Evolutionary conservation across 2,113 vertebrate genomes (phyloP).

Genomic region (Crotalus viridis): DNA sequence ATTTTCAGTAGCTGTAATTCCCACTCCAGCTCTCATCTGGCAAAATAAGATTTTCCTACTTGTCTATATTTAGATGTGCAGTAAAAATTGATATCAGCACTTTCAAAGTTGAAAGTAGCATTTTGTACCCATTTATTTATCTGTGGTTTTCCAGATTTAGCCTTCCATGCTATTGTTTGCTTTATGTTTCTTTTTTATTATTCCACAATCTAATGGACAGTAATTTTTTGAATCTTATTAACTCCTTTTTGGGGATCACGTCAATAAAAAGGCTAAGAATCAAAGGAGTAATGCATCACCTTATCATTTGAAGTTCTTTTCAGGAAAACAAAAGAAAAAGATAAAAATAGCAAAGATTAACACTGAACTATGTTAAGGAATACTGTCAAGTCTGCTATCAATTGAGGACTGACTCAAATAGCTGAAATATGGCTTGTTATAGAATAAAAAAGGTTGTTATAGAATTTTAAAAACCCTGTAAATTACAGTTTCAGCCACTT

Average conservation of each 20-base stretch:
- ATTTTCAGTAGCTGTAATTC: constrained; percentile 9
- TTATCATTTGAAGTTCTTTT: constrained; percentile 60
- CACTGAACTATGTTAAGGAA: constrained; percentile 40
- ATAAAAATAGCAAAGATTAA: constrained; percentile 54
- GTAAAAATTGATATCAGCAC: background rate
- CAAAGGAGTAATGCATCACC: constrained; percentile 48
- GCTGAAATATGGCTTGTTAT: constrained; percentile 54
- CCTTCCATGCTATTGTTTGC: background rate
- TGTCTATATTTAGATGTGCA: background rate
- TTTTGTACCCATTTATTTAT: background rate
- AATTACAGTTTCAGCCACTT: background rate
- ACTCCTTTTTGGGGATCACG: constrained; percentile 44
- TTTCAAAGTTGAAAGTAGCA: background rate
- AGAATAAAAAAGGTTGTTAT: background rate
- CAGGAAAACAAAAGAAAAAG: constrained; percentile 63
- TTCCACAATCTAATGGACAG: background rate
- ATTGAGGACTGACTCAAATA: constrained; percentile 27
- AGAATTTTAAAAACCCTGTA: background rate
- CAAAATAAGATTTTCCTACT: background rate
- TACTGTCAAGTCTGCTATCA: background rate
- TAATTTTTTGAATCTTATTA: constrained; percentile 39
- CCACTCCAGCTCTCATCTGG: background rate
- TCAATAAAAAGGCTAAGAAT: constrained; percentile 46
- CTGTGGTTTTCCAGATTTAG: constrained; percentile 9
- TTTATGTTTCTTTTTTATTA: background rate